Percentiles rank a stretch among this genome's conserved stretches.
phyloP scores from a whole-genome alignment of 2,113 vertebrate genomes.

The Phyllostomus discolor region DNA sequence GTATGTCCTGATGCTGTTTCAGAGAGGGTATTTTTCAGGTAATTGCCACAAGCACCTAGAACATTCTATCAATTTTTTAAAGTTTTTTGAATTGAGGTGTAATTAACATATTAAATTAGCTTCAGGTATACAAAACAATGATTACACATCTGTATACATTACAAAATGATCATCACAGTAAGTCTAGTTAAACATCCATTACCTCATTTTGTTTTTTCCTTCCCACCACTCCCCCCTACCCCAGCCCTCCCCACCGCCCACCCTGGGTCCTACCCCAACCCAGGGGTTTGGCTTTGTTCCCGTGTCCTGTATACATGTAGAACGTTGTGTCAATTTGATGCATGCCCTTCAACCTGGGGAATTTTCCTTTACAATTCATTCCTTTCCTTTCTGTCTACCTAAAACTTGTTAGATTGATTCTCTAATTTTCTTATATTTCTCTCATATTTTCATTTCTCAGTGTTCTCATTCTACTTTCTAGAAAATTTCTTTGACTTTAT shows the following conservation, averaged over 20 bases:
- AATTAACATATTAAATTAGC: too few relatives aligned
- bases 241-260: too few relatives aligned
- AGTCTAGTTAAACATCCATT: too few relatives aligned
- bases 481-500: background rate
- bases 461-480: background rate
- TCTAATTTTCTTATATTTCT: background rate
- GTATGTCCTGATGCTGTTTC: background rate
- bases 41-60: background rate
- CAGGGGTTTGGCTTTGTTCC: too few relatives aligned
- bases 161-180: too few relatives aligned
- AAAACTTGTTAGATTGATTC: background rate
- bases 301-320: background rate
- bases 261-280: too few relatives aligned
- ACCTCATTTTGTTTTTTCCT: too few relatives aligned
- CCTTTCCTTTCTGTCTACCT: background rate
- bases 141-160: too few relatives aligned
- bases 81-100: too few relatives aligned
- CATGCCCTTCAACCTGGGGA: background rate
- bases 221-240: too few relatives aligned
- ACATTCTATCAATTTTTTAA: background rate
- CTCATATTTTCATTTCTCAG: background rate
- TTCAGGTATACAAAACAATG: too few relatives aligned
- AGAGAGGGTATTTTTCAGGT: background rate
- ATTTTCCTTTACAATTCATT: background rate
- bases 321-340: background rate